Evolutionary conservation across 2,113 vertebrate genomes (phyloP).

Genomic region (Crocuta crocuta): DNA sequence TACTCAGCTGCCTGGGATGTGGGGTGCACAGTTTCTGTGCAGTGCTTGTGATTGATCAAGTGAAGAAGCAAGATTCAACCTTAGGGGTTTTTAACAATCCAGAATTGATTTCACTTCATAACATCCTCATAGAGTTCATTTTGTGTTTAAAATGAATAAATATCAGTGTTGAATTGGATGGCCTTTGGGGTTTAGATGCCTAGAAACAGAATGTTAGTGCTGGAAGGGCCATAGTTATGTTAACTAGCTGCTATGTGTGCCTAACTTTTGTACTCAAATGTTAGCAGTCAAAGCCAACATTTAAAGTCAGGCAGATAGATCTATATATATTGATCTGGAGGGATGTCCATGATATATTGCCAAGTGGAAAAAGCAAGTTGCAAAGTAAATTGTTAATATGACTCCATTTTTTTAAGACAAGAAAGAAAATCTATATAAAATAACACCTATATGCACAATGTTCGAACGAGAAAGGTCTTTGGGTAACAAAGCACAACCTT

Average conservation of each 20-base stretch:
- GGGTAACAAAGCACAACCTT: slow-evolving; percentile 49
- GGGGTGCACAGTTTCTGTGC: background rate
- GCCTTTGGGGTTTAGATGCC: slow-evolving; percentile 31
- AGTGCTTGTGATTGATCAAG: background rate
- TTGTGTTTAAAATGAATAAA: slow-evolving; percentile 60
- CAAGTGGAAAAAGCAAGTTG: slow-evolving; percentile 57
- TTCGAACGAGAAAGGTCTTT: background rate
- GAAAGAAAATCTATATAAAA: slow-evolving; percentile 58
- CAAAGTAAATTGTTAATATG: slow-evolving; percentile 61
- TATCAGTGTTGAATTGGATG: slow-evolving; percentile 43
- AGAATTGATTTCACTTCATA: slow-evolving; percentile 53
- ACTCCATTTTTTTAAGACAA: slow-evolving; percentile 50
- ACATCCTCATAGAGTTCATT: background rate
- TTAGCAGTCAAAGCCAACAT: slow-evolving; percentile 46
- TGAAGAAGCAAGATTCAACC: background rate
- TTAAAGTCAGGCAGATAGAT: slow-evolving; percentile 60
- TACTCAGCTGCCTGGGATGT: background rate
- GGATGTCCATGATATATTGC: slow-evolving; percentile 47
- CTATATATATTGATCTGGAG: slow-evolving; percentile 63
- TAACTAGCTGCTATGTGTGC: slow-evolving; percentile 38
- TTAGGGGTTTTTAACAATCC: background rate
- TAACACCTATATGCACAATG: slow-evolving; percentile 30
- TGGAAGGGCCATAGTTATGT: background rate
- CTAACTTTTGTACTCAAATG: background rate
- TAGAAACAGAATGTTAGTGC: slow-evolving; percentile 35